Base-by-base conservation (phyloP, 2,113 vertebrate genomes). In the Shinisaurus crocodilurus region DNA sequence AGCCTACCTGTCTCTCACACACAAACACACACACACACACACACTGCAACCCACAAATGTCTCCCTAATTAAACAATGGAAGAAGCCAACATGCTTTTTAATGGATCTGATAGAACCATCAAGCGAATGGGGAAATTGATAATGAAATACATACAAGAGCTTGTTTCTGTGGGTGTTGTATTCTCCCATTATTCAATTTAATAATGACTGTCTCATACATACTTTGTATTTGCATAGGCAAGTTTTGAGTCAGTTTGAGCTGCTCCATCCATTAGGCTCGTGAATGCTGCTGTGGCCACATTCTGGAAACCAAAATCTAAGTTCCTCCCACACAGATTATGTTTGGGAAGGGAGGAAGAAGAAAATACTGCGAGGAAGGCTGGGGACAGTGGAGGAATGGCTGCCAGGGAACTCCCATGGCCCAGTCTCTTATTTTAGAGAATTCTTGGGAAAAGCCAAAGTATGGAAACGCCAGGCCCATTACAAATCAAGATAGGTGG, bases 101-200 rank as follows among this genome's bases (percentile, higher is more conserved):
- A 96, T 96, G 91, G 95, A 93, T 95, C 94, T 93, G 90, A 96
- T 89, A 94, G 94, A 96, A 92, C 93, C 92, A 96, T 96, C 92
- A 93, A 91, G 92, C 86, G 70, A 92, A 37, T 20, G 70, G 91
- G 43, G 83, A 43, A 70, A 65, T 3, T 72, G 7, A 89, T 93
- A 92, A 95, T 0, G 91, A 92, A 16, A 20, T 82, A 85, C 93
- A 94, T 83, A 34, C 32, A 75, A 90, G 57, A 72, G 7, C 8
- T 48, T 92, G 72, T 90, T 94, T 93, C 91, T 88, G 92, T 89
- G 88, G 43, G 54, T 82, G 82, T 79, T 6, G 90, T 40, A 92
- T 83, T 92, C 86, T 79, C 60, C 18, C 60, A 10, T 50, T 79
- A 48, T 81, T 91, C 40, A 8, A 85, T 88, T 88, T 93, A 84